These are phyloP conservation scores for Andrena cerasifolii DNA, from an alignment of 1,140 invertebrate genomes.

Conservation along the genomic window DNA sequence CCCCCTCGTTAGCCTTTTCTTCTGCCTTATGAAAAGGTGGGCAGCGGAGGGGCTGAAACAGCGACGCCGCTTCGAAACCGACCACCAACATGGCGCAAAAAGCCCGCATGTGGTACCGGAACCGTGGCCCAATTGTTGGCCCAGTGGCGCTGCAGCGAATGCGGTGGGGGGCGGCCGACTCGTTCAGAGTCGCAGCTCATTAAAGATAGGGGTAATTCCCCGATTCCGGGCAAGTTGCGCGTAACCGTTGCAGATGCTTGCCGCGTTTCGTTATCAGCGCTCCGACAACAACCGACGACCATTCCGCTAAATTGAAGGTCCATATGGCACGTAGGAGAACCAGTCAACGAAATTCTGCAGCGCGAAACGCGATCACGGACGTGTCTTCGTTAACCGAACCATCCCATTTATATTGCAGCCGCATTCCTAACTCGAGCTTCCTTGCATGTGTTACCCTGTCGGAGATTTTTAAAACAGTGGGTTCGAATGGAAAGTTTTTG, in stretches of 20 bases:
- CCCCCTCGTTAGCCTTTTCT: constrained; percentile 1
- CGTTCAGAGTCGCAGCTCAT: constrained; percentile 36
- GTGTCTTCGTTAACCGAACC: neutral
- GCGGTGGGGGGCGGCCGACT: too few species aligned
- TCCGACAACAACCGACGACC: neutral
- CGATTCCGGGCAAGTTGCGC: constrained; percentile 27
- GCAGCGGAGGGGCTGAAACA: neutral
- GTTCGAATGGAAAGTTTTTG: too few species aligned
- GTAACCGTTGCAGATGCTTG: constrained; percentile 34
- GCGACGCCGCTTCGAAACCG: neutral
- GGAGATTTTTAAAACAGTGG: too few species aligned
- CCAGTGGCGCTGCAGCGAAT: neutral
- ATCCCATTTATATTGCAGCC: too few species aligned
- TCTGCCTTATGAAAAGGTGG: too few species aligned
- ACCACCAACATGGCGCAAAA: neutral
- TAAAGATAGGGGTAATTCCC: constrained; percentile 47
- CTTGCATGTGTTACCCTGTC: too few species aligned
- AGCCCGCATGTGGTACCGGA: constrained; percentile 7
- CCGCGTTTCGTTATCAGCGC: constrained; percentile 34
- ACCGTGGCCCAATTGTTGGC: constrained; percentile 1
- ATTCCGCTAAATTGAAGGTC: neutral
- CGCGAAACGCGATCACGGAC: neutral
- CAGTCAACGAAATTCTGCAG: neutral
- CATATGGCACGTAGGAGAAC: neutral
- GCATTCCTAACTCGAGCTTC: too few species aligned